Evolutionary conservation across 2,113 vertebrate species (phyloP).

Genomic region (Psittacus erithacus): DNA sequence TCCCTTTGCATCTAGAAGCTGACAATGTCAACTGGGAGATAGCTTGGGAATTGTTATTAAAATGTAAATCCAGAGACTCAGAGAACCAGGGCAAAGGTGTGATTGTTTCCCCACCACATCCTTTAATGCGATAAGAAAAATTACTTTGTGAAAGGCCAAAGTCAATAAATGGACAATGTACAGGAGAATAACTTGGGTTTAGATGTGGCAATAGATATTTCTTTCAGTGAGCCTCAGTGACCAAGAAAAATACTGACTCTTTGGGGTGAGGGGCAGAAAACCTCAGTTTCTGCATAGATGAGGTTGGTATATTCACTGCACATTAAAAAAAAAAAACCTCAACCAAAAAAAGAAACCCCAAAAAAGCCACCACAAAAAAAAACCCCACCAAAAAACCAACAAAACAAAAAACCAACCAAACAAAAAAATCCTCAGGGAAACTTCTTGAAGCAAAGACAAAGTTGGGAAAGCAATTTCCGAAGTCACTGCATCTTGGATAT

Average conservation of each 20-base stretch:
- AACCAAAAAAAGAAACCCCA: too few relatives aligned
- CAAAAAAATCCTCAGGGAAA: neutral
- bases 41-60: neutral
- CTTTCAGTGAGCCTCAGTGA: neutral
- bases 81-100: neutral
- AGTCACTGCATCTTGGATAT: neutral
- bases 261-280: neutral
- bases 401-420: too few relatives aligned
- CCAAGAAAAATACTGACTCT: neutral
- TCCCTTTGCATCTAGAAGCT: neutral
- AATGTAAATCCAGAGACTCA: neutral
- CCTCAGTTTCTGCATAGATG: neutral
- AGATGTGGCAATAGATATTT: neutral
- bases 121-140: neutral
- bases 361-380: too few relatives aligned
- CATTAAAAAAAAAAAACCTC: neutral
- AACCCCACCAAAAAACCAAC: too few relatives aligned
- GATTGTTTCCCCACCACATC: fast-evolving
- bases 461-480: neutral
- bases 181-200: neutral
- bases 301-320: neutral
- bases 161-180: neutral
- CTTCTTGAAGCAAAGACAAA: neutral
- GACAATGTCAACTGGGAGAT: neutral
- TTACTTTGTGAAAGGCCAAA: neutral